Evolutionary conservation across 2,113 vertebrate genomes (phyloP), one percentile per base, ranked within the genome.

Genomic region (Catagonus wagneri): DNA sequence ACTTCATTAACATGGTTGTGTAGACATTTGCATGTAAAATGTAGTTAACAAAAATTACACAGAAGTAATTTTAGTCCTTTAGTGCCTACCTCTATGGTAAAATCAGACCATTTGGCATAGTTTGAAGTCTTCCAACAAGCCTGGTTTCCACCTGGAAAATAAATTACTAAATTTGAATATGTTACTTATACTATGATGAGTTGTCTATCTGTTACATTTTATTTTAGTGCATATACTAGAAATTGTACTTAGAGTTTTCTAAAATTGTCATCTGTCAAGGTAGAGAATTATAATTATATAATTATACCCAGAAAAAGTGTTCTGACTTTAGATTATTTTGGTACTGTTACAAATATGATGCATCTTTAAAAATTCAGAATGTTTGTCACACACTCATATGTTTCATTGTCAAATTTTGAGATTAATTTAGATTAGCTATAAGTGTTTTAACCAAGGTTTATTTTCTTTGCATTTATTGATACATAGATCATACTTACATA

Each of bases 201-300:
- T 96, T 96, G 96, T 96, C 96, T 98, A 94, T 96, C 95, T 98
- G 96, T 97, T 98, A 96, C 95, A 96, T 97, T 96, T 97, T 97
- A 97, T 97, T 97, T 97, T 98, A 97, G 95, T 96, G 88, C 96
- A 93, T 95, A 97, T 96, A 97, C 95, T 97, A 97, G 96, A 96
- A 96, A 92, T 97, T 97, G 95, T 97, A 96, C 95, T 98, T 97
- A 95, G 84, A 95, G 78, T 96, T 89, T 97, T 98, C 98, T 98
- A 97, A 97, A 97, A 98, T 92, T 97, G 97, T 98, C 97, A 97
- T 96, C 97, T 97, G 97, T 97, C 97, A 97, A 98, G 97, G 97
- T 98, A 97, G 95, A 97, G 84, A 96, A 97, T 98, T 97, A 96
- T 91, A 96, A 94, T 96, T 95, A 97, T 96, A 96, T 98, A 97